Base-by-base conservation (phyloP, 2,797 vertebrate genomes). In the Melanotaenia trifasciata region DNA sequence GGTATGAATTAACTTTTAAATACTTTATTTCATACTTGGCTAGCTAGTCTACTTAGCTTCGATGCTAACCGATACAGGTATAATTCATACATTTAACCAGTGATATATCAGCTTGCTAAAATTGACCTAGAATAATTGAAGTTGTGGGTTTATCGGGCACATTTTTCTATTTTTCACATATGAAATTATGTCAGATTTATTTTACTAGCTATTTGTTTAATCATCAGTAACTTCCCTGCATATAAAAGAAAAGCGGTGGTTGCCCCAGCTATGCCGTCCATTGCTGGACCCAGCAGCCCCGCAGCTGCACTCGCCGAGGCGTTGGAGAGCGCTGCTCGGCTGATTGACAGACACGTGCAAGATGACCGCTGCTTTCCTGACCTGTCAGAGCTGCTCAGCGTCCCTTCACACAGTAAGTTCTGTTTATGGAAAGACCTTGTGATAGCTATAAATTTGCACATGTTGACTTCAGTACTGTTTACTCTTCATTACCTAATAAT, bases 281-380 rank as follows among this genome's bases (percentile, higher is more conserved):
- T 78, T 66, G 64, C 94, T 59, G 92, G 95, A 84, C 84, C 94
- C 60, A 89, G 91, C 72, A 94, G 91, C 71, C 90, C 93, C 6
- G 88, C 92, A 1, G 92, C 96, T 10, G 90, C 93, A 1, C 81
- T 95, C 35, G 96, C 96, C 13, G 97, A 98, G 64, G 93, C 94
- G 8, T 89, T 99, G 90, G 97, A 98, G 47, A 95, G 86, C 72
- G 96, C 97, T 0, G 94, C 96, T 35, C 94, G 96, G 56, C 90
- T 96, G 43, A 95, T 98, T n/a, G 97, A 99, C 91, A 87, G 93
- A 35, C 96, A 97, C 78, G 88, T 98, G 72, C 96, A 95, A 76
- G 97, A 98, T 5, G 97, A 98, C 78, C 96, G 97, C 78, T 95
- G 93, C 90, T 98, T 97, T 61, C 98, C 97, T 0, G 97, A 99